phyloP scores from a whole-genome alignment of 2,797 vertebrate genomes.

The Cephalopachus bancanus region DNA sequence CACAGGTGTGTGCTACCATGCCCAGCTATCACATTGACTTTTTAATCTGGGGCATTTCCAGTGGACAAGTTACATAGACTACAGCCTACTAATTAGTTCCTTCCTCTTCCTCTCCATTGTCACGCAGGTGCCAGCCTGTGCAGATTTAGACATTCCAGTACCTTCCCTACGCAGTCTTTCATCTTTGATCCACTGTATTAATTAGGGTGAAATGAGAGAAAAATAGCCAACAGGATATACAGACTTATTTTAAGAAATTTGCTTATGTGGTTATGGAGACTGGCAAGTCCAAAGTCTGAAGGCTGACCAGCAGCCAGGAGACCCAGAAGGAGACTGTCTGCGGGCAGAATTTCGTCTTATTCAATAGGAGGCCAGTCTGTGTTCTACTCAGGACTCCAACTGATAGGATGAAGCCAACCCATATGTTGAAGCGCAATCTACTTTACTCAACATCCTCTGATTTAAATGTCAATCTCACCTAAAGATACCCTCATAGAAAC shows the following conservation, averaged over 20 bases:
- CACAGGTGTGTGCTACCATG: too few relatives aligned
- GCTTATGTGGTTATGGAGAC: not conserved
- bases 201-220: not conserved
- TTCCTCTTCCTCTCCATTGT: not conserved
- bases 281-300: not conserved
- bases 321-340: not conserved
- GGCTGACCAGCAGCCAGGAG: not conserved
- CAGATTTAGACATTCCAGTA: too few relatives aligned
- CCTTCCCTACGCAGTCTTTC: not conserved
- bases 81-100: not conserved
- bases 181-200: not conserved
- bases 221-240: not conserved
- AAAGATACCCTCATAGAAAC: too few relatives aligned
- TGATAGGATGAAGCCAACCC: not conserved
- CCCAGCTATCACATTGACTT: not conserved
- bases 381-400: not conserved
- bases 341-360: not conserved
- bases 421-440: too few relatives aligned
- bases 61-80: not conserved
- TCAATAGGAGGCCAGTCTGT: not conserved
- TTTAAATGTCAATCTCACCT: not conserved
- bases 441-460: not conserved
- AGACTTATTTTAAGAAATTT: not conserved
- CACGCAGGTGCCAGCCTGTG: not conserved
- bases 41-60: not conserved